Base-by-base conservation (phyloP, 2,888 invertebrate species). In the Andrena minutula region DNA sequence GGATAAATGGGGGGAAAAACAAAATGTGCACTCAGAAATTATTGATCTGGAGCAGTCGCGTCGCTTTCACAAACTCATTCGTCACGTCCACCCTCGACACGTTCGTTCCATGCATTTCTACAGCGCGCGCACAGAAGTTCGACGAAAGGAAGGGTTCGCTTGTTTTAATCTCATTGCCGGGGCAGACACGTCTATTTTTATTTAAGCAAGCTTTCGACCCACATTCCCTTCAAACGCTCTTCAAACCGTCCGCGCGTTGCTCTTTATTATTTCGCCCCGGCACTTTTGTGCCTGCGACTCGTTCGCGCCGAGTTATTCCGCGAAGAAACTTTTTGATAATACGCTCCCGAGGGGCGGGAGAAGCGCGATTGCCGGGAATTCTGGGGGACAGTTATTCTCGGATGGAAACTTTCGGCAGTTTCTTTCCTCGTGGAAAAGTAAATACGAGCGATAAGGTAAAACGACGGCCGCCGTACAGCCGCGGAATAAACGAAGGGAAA, bases 101-200 rank as follows among this genome's bases (percentile, higher is more conserved):
- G 58, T 58, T 58, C 32, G 28, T 28, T 41, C 23, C 41, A 5
- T 1, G 28, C 23, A 10, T 41, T 56, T 58, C 32, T 58, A 60
- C 28, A 20, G 32, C 30, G n/a, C 23, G n/a, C 16, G 20, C 47
- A n/a, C 16, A 47, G 41, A 63, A n/a, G 51, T 64, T 60, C n/a
- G 16, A 26, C 28, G 47, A 70, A 26, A 58, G 51, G 65, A 63
- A 72, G 30, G 49, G 10, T 66, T 61, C 56, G 32, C 63, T 65
- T 65, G 64, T 82, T 82, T 70, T 73, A 84, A 78, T 82, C 78
- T 66, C 61, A 66, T 60, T 63, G 49, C 53, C 53, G 16, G 35
- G 16, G 35, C 41, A 61, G 56, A 5, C 49, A n/a, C 47, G 73
- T 77, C 79, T 84, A 73, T 79, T 84, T 79, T 74, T 79, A 72